These are phyloP conservation scores for Blastobasis adustella DNA, from an alignment of 2,888 invertebrate species.

Conservation along the genomic window DNA sequence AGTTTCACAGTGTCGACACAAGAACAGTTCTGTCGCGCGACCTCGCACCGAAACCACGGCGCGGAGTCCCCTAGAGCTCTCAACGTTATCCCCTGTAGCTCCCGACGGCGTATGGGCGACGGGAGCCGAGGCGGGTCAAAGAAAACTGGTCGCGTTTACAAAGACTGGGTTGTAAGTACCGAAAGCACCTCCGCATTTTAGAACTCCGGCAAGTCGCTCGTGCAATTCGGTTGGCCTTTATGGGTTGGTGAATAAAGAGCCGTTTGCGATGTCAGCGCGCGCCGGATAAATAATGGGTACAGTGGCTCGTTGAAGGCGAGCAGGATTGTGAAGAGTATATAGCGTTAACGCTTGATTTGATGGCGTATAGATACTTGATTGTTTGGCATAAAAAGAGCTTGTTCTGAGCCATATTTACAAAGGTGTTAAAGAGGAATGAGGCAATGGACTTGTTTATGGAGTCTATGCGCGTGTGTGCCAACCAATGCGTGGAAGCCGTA, in stretches of 20 bases:
- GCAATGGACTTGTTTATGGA: not conserved
- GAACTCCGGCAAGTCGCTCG: conserved; percentile 43
- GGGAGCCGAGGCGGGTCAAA: conserved; percentile 41
- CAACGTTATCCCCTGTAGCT: conserved; percentile 23
- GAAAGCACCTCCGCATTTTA: conserved; percentile 65
- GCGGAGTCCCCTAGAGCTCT: conserved; percentile 27
- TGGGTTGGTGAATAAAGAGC: conserved; percentile 29
- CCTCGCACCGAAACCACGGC: conserved; percentile 49
- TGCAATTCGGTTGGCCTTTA: conserved; percentile 37
- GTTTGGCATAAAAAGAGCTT: conserved; percentile 10
- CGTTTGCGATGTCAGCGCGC: conserved; percentile 32
- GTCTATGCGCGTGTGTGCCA: not conserved
- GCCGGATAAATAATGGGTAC: conserved; percentile 23
- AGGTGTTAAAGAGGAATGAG: not conserved
- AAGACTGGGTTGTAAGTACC: conserved; percentile 65
- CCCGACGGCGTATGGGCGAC: conserved; percentile 19
- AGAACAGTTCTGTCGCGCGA: conserved; percentile 62
- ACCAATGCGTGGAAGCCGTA: not conserved
- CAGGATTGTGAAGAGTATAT: conserved; percentile 51
- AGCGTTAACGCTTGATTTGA: conserved; percentile 54
- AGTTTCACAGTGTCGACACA: conserved; percentile 63
- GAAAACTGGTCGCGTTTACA: conserved; percentile 50
- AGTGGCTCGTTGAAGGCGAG: conserved; percentile 61
- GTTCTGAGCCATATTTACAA: conserved; percentile 3
- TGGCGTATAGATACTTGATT: conserved; percentile 25